Conservation (phyloP, 2,113 vertebrate genomes). For the Rhinoderma darwinii region DNA sequence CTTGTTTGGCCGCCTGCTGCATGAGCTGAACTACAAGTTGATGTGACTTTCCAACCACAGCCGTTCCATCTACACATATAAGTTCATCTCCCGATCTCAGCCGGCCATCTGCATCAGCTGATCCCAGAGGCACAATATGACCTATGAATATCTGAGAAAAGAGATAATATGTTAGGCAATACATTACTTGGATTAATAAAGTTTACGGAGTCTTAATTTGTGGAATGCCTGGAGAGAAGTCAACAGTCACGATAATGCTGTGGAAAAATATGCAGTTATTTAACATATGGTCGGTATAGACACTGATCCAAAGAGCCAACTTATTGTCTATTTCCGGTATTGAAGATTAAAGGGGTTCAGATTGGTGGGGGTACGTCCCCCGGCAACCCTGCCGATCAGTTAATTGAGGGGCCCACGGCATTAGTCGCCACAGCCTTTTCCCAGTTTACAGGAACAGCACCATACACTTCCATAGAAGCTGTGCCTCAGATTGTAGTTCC, state of each 20-base stretch:
- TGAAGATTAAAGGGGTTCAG: too few species aligned
- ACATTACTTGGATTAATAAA: neutral
- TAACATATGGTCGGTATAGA: neutral
- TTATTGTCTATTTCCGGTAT: neutral
- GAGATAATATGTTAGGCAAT: neutral
- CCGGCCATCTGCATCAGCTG: constrained; percentile 94
- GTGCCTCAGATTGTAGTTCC: too few species aligned
- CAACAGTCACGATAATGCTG: neutral
- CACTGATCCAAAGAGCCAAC: neutral
- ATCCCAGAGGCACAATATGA: constrained; percentile 96
- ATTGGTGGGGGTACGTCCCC: too few species aligned
- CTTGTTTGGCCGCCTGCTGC: constrained; percentile 98
- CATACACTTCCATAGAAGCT: too few species aligned
- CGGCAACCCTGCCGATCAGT: too few species aligned
- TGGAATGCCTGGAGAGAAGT: neutral
- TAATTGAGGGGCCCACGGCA: too few species aligned
- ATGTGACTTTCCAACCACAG: constrained; percentile 96
- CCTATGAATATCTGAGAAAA: constrained; percentile 93
- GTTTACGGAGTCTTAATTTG: neutral
- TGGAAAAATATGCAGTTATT: neutral
- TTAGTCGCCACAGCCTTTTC: too few species aligned
- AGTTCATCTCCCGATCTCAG: constrained; percentile 95
- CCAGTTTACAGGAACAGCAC: too few species aligned
- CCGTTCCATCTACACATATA: constrained; percentile 95
- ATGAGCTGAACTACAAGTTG: constrained; percentile 98